phyloP scores from a whole-genome alignment of 1,140 invertebrate genomes.

The Hormaphis cornu region DNA sequence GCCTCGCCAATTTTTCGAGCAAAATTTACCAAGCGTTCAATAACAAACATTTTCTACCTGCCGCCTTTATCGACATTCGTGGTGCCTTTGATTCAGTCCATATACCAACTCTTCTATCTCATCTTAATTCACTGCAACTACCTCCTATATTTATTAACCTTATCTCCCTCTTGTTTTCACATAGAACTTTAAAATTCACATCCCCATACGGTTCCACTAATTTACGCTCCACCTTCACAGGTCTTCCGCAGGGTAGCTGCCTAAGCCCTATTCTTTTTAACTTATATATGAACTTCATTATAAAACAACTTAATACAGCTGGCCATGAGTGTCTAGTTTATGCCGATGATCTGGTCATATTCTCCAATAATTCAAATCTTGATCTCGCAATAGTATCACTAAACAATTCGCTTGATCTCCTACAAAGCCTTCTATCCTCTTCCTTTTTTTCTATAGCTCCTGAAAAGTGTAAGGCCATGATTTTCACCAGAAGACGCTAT shows the following conservation, averaged over 20 bases:
- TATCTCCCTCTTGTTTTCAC: neutral
- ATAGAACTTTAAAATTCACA: neutral
- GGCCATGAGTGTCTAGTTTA: neutral
- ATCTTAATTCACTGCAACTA: neutral
- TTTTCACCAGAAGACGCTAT: slow-evolving; percentile 2
- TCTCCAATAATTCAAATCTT: neutral
- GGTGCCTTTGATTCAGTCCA: slow-evolving; percentile 3
- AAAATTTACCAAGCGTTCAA: neutral
- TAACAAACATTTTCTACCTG: neutral
- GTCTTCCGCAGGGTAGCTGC: neutral
- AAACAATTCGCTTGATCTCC: neutral
- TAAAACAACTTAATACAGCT: neutral
- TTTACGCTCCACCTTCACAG: neutral
- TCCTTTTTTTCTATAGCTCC: neutral
- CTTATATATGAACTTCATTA: neutral
- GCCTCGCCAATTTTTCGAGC: neutral
- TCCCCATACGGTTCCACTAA: neutral
- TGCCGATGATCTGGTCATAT: neutral
- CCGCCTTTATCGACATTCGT: neutral
- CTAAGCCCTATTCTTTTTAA: neutral
- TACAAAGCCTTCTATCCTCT: neutral
- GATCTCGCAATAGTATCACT: neutral
- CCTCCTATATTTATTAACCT: neutral
- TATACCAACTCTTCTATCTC: neutral
- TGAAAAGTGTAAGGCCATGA: neutral